These are phyloP conservation scores for Tetragonula clypearis DNA, from an alignment of 1,140 invertebrate species.

Conservation along the genomic window DNA sequence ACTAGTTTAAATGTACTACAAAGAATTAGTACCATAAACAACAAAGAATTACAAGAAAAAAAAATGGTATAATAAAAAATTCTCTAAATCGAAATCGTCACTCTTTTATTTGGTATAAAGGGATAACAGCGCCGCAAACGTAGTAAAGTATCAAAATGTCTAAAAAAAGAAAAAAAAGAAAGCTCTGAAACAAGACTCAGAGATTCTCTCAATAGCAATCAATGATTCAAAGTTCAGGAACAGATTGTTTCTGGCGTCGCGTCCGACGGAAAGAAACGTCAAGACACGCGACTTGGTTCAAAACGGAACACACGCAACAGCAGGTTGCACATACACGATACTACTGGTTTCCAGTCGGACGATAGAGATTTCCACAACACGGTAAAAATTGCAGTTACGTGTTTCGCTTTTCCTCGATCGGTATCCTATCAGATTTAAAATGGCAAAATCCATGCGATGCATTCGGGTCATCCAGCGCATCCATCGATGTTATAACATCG, in stretches of 20 bases:
- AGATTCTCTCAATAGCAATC: not conserved
- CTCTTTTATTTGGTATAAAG: no score
- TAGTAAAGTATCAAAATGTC: no score
- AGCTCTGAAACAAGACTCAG: no score
- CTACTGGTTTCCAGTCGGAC: not conserved
- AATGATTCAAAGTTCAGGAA: not conserved
- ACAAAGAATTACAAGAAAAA: no score
- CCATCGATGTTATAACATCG: slow-evolving; percentile 43
- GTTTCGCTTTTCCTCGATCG: slow-evolving; percentile 43
- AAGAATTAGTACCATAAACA: no score
- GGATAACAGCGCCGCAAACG: no score
- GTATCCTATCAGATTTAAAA: slow-evolving; percentile 60
- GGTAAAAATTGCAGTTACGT: slow-evolving; percentile 50
- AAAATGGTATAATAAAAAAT: no score
- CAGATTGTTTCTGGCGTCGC: not conserved
- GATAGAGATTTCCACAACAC: slow-evolving; percentile 7
- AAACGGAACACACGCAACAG: not conserved
- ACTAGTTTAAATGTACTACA: no score
- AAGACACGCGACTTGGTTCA: not conserved
- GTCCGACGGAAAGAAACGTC: not conserved
- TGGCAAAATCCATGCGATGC: slow-evolving; percentile 51
- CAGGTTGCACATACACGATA: not conserved
- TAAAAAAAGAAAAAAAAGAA: no score
- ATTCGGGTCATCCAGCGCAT: slow-evolving; percentile 28
- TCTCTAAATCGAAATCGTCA: no score